Conservation (phyloP, 2,888 invertebrate species). For the Brachyptera risi region DNA sequence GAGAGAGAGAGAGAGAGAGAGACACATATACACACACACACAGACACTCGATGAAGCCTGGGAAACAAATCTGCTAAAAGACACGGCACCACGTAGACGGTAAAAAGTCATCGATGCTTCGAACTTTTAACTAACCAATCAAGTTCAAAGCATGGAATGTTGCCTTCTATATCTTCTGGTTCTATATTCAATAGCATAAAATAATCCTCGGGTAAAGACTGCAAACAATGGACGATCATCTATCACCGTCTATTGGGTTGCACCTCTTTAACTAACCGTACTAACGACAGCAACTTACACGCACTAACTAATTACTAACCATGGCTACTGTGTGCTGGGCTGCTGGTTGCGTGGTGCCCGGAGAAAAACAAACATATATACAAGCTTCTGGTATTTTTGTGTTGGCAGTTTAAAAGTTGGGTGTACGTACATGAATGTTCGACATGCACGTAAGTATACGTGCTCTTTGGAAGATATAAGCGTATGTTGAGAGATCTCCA, state of each 20-base stretch:
- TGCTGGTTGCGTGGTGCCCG: neutral
- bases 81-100: too few species aligned
- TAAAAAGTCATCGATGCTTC: too few species aligned
- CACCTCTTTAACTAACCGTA: neutral
- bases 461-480: too few species aligned
- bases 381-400: conserved; percentile 11
- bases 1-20: too few species aligned
- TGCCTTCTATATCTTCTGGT: neutral
- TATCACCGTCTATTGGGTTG: conserved; percentile 11
- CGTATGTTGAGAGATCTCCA: too few species aligned
- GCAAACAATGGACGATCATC: conserved; percentile 24
- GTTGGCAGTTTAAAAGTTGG: too few species aligned
- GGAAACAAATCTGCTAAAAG: too few species aligned
- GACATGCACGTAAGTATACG: too few species aligned
- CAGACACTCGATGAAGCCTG: too few species aligned
- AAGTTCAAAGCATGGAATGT: neutral
- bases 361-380: neutral
- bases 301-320: conserved; percentile 11
- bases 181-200: neutral
- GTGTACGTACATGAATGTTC: too few species aligned
- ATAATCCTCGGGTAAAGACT: too few species aligned
- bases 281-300: conserved; percentile 12
- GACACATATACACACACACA: too few species aligned
- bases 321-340: neutral
- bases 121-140: neutral